A percentile compares a stretch with the other conserved stretches of the same genome.
These are phyloP conservation scores for Erythrocebus patas DNA, from an alignment of 2,113 vertebrate species.

Conservation along the genomic window DNA sequence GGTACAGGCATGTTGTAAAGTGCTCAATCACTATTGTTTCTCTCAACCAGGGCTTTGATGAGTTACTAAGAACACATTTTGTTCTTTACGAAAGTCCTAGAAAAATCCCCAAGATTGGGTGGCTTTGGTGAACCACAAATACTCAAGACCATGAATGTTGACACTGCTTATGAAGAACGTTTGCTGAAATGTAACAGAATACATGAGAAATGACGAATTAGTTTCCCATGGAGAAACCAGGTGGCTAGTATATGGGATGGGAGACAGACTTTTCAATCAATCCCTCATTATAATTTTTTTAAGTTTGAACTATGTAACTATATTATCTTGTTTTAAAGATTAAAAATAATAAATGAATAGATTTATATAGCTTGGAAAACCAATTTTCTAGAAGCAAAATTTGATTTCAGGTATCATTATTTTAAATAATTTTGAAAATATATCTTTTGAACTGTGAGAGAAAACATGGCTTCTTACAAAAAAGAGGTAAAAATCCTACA, in stretches of 20 bases:
- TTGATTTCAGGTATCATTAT: background rate
- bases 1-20: background rate
- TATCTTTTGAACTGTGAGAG: background rate
- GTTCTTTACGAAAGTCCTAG: background rate
- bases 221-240: background rate
- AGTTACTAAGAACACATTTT: background rate
- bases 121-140: background rate
- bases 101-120: background rate
- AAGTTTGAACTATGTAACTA: conserved; percentile 15
- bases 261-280: background rate
- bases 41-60: background rate
- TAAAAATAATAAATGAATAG: background rate
- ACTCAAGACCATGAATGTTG: background rate
- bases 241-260: background rate
- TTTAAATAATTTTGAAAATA: conserved; percentile 50
- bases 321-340: background rate
- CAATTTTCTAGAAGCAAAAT: conserved; percentile 5
- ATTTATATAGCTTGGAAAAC: background rate
- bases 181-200: background rate
- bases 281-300: background rate
- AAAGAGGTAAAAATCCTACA: background rate
- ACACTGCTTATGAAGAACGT: background rate
- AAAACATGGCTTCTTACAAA: background rate
- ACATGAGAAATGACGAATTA: background rate
- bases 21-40: background rate